A percentile compares a stretch with the other conserved stretches of the same genome.
Conservation (phyloP, 2,113 vertebrate genomes). For the Psettodes erumei region DNA sequence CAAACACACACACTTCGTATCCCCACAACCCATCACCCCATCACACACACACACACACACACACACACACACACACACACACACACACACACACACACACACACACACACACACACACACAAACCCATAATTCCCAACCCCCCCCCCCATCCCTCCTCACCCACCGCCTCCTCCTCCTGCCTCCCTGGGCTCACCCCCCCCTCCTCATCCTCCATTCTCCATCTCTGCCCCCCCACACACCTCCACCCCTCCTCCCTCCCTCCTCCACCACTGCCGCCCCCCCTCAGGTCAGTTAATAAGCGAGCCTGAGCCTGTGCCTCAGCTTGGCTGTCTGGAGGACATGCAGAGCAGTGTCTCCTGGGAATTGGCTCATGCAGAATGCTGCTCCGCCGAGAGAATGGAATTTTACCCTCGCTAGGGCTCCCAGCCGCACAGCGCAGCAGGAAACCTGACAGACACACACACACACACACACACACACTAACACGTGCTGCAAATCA, state of each 20-base stretch:
- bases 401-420: constrained; percentile 93
- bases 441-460: constrained; percentile 85
- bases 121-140: constrained; percentile 70
- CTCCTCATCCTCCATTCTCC: not conserved
- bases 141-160: constrained; percentile 30
- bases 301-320: constrained; percentile 83
- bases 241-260: not conserved
- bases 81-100: constrained; percentile 23
- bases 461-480: constrained; percentile 28
- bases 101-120: constrained; percentile 52
- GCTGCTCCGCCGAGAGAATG: constrained; percentile 89
- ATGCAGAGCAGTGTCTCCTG: constrained; percentile 89
- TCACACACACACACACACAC: constrained; percentile 26
- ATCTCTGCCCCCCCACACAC: not conserved
- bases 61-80: constrained; percentile 45
- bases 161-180: constrained; percentile 61
- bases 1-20: constrained; percentile 24
- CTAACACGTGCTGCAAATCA: constrained; percentile 59
- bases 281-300: constrained; percentile 88
- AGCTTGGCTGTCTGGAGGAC: constrained; percentile 88
- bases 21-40: too few species aligned
- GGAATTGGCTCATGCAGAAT: constrained; percentile 94
- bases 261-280: constrained; percentile 16
- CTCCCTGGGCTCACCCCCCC: constrained; percentile 60
- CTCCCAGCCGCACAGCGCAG: constrained; percentile 85